Percentiles rank a stretch among this genome's conserved stretches.
Conservation (phyloP, 2,888 invertebrate species). For the Acronicta psi region DNA sequence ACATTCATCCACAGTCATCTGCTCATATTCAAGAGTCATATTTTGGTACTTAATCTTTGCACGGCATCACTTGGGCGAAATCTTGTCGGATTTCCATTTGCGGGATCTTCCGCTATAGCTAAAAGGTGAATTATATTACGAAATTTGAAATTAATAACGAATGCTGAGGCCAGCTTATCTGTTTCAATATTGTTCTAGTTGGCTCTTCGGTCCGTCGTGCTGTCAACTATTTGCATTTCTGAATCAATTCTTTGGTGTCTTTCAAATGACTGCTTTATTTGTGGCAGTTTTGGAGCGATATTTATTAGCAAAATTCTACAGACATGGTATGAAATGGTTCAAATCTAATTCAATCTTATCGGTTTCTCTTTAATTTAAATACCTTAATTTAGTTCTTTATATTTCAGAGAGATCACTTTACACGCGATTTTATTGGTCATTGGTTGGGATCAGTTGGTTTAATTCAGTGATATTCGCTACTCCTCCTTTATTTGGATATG, state of each 20-base stretch:
- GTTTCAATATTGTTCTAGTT: conserved; percentile 74
- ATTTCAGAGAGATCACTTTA: conserved; percentile 81
- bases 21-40: conserved; percentile 85
- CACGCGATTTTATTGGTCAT: conserved; percentile 79
- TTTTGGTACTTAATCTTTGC: conserved; percentile 87
- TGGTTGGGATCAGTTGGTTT: conserved; percentile 82
- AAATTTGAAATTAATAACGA: not conserved
- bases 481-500: conserved; percentile 86
- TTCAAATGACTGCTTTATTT: conserved; percentile 86
- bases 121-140: conserved; percentile 74
- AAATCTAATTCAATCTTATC: not conserved
- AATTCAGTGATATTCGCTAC: conserved; percentile 78
- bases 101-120: conserved; percentile 86
- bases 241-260: conserved; percentile 87
- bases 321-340: conserved; percentile 79
- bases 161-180: not conserved
- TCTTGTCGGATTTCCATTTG: conserved; percentile 87
- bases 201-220: conserved; percentile 87
- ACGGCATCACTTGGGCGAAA: conserved; percentile 86
- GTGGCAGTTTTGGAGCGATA: conserved; percentile 86
- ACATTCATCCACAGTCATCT: conserved; percentile 88
- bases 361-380: conserved; percentile 5
- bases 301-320: conserved; percentile 80
- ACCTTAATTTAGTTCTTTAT: conserved; percentile 11
- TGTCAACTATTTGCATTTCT: conserved; percentile 88